A percentile compares a stretch with the other conserved stretches of the same genome.
Conservation (phyloP, 2,113 vertebrate genomes). For the Corydoras maculifer region DNA sequence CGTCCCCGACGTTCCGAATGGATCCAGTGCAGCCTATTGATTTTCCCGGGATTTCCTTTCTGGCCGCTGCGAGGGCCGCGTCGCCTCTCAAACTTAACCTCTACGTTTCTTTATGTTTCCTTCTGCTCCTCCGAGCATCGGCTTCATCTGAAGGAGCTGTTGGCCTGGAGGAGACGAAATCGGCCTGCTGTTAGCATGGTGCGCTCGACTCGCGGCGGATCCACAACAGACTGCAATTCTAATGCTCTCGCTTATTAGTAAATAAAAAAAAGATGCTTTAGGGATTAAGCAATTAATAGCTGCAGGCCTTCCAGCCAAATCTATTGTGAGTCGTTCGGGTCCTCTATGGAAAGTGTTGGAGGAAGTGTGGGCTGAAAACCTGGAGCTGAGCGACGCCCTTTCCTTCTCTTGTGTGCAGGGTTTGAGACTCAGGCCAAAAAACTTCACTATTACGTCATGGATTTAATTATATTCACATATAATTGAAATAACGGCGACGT, state of each 20-base stretch:
- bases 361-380: too few relatives aligned
- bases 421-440: too few relatives aligned
- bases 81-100: slow-evolving; percentile 50
- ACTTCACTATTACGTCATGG: too few relatives aligned
- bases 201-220: background rate
- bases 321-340: background rate
- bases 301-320: background rate
- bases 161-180: slow-evolving; percentile 11
- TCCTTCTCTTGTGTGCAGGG: too few relatives aligned
- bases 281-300: background rate
- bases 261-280: background rate
- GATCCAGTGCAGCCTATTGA: slow-evolving; percentile 61
- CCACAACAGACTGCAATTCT: background rate
- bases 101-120: background rate
- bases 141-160: slow-evolving; percentile 43
- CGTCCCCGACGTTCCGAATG: slow-evolving; percentile 57
- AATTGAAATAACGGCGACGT: too few relatives aligned
- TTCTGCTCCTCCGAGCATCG: slow-evolving; percentile 43
- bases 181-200: slow-evolving; percentile 1
- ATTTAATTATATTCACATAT: too few relatives aligned
- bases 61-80: slow-evolving; percentile 46
- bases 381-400: too few relatives aligned
- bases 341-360: too few relatives aligned
- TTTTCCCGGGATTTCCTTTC: slow-evolving; percentile 54
- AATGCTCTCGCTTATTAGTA: background rate